Evolutionary conservation across 2,797 vertebrate species (phyloP).

Genomic region (Carapus acus): DNA sequence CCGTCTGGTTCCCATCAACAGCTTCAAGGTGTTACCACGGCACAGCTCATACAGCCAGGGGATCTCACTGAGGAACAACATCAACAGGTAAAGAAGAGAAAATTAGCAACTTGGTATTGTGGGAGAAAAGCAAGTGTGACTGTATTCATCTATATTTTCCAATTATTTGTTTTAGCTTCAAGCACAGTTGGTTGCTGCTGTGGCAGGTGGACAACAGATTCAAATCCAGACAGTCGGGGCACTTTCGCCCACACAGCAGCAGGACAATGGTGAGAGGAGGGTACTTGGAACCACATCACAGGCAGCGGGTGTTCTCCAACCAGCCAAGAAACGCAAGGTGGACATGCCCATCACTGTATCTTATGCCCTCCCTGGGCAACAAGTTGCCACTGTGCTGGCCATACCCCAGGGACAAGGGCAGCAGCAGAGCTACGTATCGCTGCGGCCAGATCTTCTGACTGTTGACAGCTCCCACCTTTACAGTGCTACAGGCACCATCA

Average conservation of each 20-base stretch:
- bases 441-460: slow-evolving; percentile 92
- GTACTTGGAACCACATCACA: slow-evolving; percentile 69
- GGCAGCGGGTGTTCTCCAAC: slow-evolving; percentile 83
- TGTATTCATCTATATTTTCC: not conserved
- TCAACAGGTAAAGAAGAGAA: slow-evolving; percentile 73
- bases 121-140: not conserved
- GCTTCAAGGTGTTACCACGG: slow-evolving; percentile 80
- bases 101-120: not conserved
- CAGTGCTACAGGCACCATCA: slow-evolving; percentile 95
- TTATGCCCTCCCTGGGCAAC: slow-evolving; percentile 92
- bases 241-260: slow-evolving; percentile 82
- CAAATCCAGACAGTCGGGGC: slow-evolving; percentile 92
- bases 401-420: slow-evolving; percentile 96
- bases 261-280: slow-evolving; percentile 76
- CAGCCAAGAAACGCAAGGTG: slow-evolving; percentile 95
- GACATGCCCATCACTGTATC: slow-evolving; percentile 97
- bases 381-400: slow-evolving; percentile 90
- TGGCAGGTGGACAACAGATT: slow-evolving; percentile 88
- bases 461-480: slow-evolving; percentile 97
- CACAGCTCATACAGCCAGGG: slow-evolving; percentile 88
- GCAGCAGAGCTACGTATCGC: slow-evolving; percentile 94
- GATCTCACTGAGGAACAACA: slow-evolving; percentile 96
- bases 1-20: slow-evolving; percentile 83
- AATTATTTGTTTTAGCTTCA: slow-evolving; percentile 72
- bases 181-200: slow-evolving; percentile 88